Conservation (phyloP, 2,888 invertebrate species). For the Chloroclysta siterata region DNA sequence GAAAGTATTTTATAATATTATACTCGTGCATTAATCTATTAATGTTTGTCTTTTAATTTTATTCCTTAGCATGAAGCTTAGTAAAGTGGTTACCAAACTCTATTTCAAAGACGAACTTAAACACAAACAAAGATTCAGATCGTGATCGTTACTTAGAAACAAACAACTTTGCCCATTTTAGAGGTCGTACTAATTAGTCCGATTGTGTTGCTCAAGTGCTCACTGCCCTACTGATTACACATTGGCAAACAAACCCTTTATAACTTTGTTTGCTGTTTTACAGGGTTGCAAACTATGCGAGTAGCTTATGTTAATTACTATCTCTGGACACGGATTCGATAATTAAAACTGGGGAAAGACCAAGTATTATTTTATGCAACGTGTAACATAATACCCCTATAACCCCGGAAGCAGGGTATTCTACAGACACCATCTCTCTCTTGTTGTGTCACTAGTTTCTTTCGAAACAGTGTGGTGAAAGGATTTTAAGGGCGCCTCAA, state of each 20-base stretch:
- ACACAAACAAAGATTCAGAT: not conserved
- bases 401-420: too few relatives aligned
- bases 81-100: not conserved
- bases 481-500: too few relatives aligned
- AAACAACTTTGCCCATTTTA: not conserved
- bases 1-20: conserved; percentile 83
- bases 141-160: not conserved
- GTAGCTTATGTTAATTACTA: not conserved
- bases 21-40: conserved; percentile 72
- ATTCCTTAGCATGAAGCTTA: not conserved
- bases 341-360: not conserved
- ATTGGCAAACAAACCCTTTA: conserved; percentile 28
- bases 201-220: not conserved
- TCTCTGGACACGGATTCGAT: not conserved
- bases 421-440: too few relatives aligned
- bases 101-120: not conserved
- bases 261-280: conserved; percentile 26
- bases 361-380: too few relatives aligned
- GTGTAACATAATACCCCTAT: too few relatives aligned
- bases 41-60: conserved; percentile 51
- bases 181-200: conserved; percentile 18
- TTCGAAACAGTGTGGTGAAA: too few relatives aligned
- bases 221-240: conserved; percentile 19
- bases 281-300: conserved; percentile 9
- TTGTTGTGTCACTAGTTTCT: too few relatives aligned